Evolutionary conservation across 2,888 invertebrate species (phyloP), one percentile per base, ranked within the genome.

Genomic region (Lamproptera curius): DNA sequence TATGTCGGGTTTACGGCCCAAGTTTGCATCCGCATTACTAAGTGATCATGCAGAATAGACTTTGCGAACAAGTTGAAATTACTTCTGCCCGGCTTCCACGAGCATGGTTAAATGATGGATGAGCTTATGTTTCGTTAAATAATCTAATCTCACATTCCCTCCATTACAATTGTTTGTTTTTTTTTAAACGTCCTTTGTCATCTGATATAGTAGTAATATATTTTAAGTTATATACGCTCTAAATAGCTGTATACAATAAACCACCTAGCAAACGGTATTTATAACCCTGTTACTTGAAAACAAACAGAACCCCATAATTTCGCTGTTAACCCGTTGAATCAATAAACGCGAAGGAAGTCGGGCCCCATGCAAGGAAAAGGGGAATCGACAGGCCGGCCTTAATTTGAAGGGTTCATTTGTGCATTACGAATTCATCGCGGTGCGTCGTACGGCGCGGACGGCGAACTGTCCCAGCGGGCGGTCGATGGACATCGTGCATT

Each of bases 341-440:
- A 28, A 28, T 10, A 35, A 42, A 15, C n/a, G 28, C 33, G 20
- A 34, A 23, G 11, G 14, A 34, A 16, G 17, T 36, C 23, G 16
- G 42, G 31, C 37, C 36, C 37, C 31, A 36, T 36, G 31, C 33
- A 26, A 16, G 37, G 42, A 41, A 17, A 41, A 40, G 35, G 31
- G 16, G 26, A 17, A 10, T 33, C 34, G 42, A 38, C 37, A 46
- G 60, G 57, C 54, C 58, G 57, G 54, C 62, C 61, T 64, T 68
- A 70, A 73, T 60, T 69, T 64, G 73, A 74, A 79, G 82, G 83
- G 80, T 80, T 76, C 68, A 71, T 66, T 67, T 55, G 56, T 61
- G 67, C 67, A 76, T 86, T 76, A 82, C 70, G 62, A 68, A 86
- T 86, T 82, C 80, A 86, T 81, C 72, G 70, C 68, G 61, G 58